These are phyloP conservation scores for Ammodytes marinus DNA, from an alignment of 2,113 vertebrate species.

Conservation along the genomic window DNA sequence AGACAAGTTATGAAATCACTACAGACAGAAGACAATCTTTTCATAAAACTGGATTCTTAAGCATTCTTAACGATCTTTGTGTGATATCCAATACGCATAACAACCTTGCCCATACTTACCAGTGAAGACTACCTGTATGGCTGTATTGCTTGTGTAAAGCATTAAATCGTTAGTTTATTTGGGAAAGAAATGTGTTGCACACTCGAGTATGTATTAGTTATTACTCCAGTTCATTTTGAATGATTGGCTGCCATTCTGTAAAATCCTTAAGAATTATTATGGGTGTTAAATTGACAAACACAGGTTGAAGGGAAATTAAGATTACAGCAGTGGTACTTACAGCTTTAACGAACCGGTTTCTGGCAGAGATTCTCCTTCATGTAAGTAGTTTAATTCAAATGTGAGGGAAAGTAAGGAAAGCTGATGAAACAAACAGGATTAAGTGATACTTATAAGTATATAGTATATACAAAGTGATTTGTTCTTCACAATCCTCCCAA, in stretches of 20 bases:
- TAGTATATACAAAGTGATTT: conserved; percentile 9
- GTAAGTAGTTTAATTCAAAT: conserved; percentile 90
- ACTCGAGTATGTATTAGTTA: not conserved
- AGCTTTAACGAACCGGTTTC: conserved; percentile 95
- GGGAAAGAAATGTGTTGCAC: conserved; percentile 3
- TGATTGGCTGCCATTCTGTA: not conserved
- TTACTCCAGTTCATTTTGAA: not conserved
- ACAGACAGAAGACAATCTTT: no score
- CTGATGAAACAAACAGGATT: conserved; percentile 94
- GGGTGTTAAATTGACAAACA: conserved; percentile 5
- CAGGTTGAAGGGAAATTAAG: not conserved
- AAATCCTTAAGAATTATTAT: not conserved
- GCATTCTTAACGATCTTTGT: no score
- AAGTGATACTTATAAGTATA: conserved; percentile 75
- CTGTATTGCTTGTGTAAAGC: conserved; percentile 1
- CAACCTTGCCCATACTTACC: conserved; percentile 51
- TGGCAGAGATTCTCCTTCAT: conserved; percentile 90
- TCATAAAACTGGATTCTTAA: no score
- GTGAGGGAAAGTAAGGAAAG: conserved; percentile 87
- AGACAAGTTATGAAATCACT: no score
- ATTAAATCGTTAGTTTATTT: conserved; percentile 1
- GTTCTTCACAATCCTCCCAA: conserved; percentile 29
- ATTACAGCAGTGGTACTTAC: conserved; percentile 87
- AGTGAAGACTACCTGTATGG: conserved; percentile 6
- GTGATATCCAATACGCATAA: no score